Evolutionary conservation across 1,140 invertebrate genomes (phyloP).

Genomic region (Macrocentrus cingulum): DNA sequence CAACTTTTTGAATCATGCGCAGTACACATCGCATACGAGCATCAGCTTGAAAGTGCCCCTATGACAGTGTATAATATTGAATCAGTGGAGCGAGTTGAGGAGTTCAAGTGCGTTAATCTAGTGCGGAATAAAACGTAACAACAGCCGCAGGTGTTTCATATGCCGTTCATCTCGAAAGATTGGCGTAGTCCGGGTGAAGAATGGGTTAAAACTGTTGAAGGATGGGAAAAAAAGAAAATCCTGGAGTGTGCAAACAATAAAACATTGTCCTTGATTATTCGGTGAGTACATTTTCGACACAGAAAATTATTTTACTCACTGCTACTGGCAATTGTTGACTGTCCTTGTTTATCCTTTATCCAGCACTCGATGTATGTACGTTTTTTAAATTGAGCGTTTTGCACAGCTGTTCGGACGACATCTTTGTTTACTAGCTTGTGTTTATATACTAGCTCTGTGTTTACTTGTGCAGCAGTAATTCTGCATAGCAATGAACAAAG

Average conservation of each 20-base stretch:
- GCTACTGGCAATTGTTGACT: background rate
- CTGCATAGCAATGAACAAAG: too few relatives aligned
- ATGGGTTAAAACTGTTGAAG: constrained; percentile 96
- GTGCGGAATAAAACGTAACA: background rate
- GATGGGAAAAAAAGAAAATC: constrained; percentile 95
- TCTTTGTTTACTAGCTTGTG: constrained; percentile 43
- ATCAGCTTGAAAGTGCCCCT: too few relatives aligned
- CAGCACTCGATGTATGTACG: too few relatives aligned
- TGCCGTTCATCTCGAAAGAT: constrained; percentile 95
- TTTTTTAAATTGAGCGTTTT: background rate
- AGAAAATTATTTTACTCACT: constrained; percentile 9
- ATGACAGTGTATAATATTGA: too few relatives aligned
- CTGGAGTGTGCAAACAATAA: constrained; percentile 72
- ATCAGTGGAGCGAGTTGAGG: too few relatives aligned
- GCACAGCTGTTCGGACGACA: constrained; percentile 46
- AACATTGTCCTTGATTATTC: constrained; percentile 53
- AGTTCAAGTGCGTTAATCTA: too few relatives aligned
- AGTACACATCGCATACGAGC: too few relatives aligned
- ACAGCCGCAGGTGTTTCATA: constrained; percentile 45
- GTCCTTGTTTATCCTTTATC: constrained; percentile 16
- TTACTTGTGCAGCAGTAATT: too few relatives aligned
- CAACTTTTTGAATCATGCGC: too few relatives aligned
- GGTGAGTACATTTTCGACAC: constrained; percentile 38
- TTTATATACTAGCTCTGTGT: constrained; percentile 14
- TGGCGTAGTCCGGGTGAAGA: constrained; percentile 95